Percentiles rank a stretch among this genome's conserved stretches.
phyloP scores from a whole-genome alignment of 2,797 vertebrate species.

The Anabas testudineus region DNA sequence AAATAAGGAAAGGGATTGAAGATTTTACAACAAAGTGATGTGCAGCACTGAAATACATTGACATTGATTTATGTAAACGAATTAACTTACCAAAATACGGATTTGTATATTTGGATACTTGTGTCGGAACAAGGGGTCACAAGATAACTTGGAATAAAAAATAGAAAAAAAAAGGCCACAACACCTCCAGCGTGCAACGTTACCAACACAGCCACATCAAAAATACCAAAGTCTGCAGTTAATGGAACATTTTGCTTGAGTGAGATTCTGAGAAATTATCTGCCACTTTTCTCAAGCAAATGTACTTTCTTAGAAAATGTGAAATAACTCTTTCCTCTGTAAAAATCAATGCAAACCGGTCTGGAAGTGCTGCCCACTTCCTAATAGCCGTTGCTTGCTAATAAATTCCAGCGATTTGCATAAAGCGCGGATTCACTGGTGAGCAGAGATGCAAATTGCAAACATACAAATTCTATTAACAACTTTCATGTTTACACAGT shows the following conservation, averaged over 20 bases:
- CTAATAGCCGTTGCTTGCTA: conserved; percentile 44
- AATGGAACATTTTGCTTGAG: neutral
- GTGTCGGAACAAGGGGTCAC: too few relatives aligned
- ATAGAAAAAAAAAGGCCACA: too few relatives aligned
- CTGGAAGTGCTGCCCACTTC: conserved; percentile 22
- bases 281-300: neutral
- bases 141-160: too few relatives aligned
- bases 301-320: neutral
- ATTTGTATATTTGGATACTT: too few relatives aligned
- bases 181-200: too few relatives aligned
- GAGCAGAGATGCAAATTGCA: conserved; percentile 28
- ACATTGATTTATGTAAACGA: neutral
- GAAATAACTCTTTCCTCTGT: conserved; percentile 2
- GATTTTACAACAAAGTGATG: conserved; percentile 32
- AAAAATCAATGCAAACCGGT: conserved; percentile 11
- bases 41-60: conserved; percentile 8
- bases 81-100: conserved; percentile 5
- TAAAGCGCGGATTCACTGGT: conserved; percentile 32
- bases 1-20: conserved; percentile 19
- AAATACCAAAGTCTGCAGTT: neutral
- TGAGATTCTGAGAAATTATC: neutral
- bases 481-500: conserved; percentile 24
- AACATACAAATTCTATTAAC: conserved; percentile 34
- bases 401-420: conserved; percentile 36
- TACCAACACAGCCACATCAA: neutral